Percentiles rank a stretch among this genome's conserved stretches.
Conservation (phyloP, 2,113 vertebrate genomes). For the Aegithalos caudatus region DNA sequence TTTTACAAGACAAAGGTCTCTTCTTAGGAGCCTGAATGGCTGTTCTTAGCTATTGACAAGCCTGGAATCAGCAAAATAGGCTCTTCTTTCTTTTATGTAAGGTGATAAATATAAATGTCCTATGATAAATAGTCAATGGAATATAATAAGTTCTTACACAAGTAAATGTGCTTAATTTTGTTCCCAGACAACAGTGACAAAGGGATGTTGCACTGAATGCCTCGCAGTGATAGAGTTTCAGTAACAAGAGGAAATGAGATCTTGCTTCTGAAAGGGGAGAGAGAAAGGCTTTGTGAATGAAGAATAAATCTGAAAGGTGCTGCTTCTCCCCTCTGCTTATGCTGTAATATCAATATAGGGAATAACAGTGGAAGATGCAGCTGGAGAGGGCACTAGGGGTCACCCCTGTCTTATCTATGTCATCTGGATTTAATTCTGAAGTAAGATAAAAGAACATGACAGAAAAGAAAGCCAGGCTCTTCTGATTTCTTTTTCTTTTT, state of each 20-base stretch:
- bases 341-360: neutral
- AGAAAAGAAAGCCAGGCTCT: neutral
- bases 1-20: neutral
- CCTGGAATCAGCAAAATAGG: neutral
- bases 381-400: slow-evolving; percentile 60
- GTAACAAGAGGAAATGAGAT: neutral
- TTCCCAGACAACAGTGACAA: neutral
- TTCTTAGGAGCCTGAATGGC: slow-evolving; percentile 14
- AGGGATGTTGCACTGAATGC: neutral
- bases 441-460: neutral
- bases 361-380: neutral
- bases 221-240: neutral
- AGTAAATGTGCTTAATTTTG: neutral
- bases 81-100: neutral
- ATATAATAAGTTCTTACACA: neutral
- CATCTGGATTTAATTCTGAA: slow-evolving; percentile 30
- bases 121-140: neutral
- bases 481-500: neutral
- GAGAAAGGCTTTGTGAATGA: neutral
- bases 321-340: neutral
- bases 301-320: neutral
- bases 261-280: neutral
- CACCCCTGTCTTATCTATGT: slow-evolving; percentile 32
- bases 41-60: neutral
- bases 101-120: neutral